Base-by-base conservation (phyloP, 1,140 invertebrate species). In the Carcinoscorpius rotundicauda region DNA sequence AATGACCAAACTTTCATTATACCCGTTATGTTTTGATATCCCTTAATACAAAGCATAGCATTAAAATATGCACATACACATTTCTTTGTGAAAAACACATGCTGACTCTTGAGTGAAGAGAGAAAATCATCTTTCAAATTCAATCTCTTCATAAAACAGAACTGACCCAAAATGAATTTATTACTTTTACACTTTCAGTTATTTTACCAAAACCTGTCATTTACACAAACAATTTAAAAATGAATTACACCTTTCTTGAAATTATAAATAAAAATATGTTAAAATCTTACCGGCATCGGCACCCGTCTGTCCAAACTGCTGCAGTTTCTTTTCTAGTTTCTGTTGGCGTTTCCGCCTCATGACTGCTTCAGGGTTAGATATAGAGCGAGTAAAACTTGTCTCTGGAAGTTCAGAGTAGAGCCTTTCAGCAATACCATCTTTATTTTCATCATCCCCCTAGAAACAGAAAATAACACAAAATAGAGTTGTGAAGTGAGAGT, bases 301-400 rank as follows among this genome's bases (percentile, higher is more conserved):
- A 58, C 82, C 83, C 71, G 83, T 82, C 69, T 92, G 89, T 52
- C 91, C 83, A 78, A 98, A 98, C 76, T 98, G 92, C 76, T 97
- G 91, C 69, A 99, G 79, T 77, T 97, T 98, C 72, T 91, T 87
- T 78, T 99, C 96, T 59, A 99, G 81, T 76, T 97, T 98, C 76
- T 97, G 93, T 74, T 98, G 94, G n/a, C 97, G 80, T 65, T 95
- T 81, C 52, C 96, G 83, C 66, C 94, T 83, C 97, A 99, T 98
- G 64, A 99, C 97, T 64, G 94, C 93, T 81, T 99, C 97, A 6
- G 97, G 97, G 82, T 99, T 99, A 61, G 94, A 98, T 75, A 99
- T 98, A 69, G 93, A 97, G 68, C 97, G 82, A 11, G 95, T 98
- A 77, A 99, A 99, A 75, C 91, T 95, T 50, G 93, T 97, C 80